These are phyloP conservation scores for Chironomus riparius DNA, from an alignment of 2,888 invertebrate genomes.

Conservation along the genomic window DNA sequence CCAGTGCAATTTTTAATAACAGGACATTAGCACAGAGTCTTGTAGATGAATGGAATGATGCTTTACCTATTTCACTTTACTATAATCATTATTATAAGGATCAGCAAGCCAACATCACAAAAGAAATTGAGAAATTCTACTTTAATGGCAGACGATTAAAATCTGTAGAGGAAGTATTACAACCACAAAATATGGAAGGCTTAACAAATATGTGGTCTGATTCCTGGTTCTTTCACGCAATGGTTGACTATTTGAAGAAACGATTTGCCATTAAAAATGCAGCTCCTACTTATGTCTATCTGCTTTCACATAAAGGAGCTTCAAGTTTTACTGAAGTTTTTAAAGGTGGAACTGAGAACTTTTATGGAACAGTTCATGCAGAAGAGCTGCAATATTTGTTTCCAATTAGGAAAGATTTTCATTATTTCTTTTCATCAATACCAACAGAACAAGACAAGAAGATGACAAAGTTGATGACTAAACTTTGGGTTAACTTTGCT, in stretches of 20 bases:
- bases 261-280: conserved; percentile 35
- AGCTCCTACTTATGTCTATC: conserved; percentile 55
- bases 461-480: conserved; percentile 53
- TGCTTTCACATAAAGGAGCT: conserved; percentile 55
- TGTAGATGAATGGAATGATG: conserved; percentile 44
- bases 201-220: conserved; percentile 48
- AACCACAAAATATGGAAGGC: no score
- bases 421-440: conserved; percentile 47
- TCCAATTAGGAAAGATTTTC: conserved; percentile 50
- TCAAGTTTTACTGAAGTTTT: conserved; percentile 64
- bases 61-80: conserved; percentile 52
- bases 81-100: conserved; percentile 49
- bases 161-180: conserved; percentile 29
- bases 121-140: conserved; percentile 49
- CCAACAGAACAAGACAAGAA: conserved; percentile 50
- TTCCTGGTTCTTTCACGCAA: conserved; percentile 56
- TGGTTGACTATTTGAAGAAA: conserved; percentile 49
- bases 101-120: conserved; percentile 43
- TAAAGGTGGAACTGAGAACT: conserved; percentile 50
- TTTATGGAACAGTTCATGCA: conserved; percentile 69
- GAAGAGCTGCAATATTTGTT: conserved; percentile 77
- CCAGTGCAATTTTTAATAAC: conserved; percentile 39
- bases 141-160: conserved; percentile 44
- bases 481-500: conserved; percentile 69
- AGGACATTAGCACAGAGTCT: conserved; percentile 44